These are phyloP conservation scores for Anthopleura sola DNA, from an alignment of 64 coral and sea anemone species.

Conservation along the genomic window DNA sequence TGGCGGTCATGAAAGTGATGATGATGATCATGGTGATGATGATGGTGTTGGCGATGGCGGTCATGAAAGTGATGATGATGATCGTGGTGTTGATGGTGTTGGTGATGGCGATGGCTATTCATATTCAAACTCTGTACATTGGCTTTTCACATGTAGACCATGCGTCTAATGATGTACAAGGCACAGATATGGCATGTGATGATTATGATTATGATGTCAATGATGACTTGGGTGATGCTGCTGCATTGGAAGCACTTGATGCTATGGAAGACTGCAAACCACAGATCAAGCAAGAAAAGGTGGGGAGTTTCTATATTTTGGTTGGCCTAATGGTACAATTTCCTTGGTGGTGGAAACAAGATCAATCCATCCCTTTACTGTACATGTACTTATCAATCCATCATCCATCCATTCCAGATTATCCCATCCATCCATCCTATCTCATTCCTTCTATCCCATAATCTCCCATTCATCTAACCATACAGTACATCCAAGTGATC, in stretches of 20 bases:
- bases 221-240: conserved; percentile 54
- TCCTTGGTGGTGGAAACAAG: too few species aligned
- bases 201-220: conserved; percentile 47
- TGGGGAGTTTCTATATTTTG: neutral
- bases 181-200: neutral
- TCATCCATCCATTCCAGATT: neutral
- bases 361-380: neutral
- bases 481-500: too few species aligned
- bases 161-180: conserved; percentile 20
- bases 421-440: neutral
- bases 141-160: neutral
- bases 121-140: neutral
- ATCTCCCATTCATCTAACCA: too few species aligned
- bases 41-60: neutral
- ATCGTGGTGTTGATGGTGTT: too few species aligned
- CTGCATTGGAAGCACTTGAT: conserved; percentile 52
- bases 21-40: neutral
- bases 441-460: too few species aligned
- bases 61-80: too few species aligned
- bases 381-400: neutral
- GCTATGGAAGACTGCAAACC: conserved; percentile 45
- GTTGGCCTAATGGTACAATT: neutral
- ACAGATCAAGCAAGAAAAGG: conserved; percentile 46
- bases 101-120: neutral
- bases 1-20: neutral